Conservation (phyloP, 2,113 vertebrate species). For the Daubentonia madagascariensis region DNA sequence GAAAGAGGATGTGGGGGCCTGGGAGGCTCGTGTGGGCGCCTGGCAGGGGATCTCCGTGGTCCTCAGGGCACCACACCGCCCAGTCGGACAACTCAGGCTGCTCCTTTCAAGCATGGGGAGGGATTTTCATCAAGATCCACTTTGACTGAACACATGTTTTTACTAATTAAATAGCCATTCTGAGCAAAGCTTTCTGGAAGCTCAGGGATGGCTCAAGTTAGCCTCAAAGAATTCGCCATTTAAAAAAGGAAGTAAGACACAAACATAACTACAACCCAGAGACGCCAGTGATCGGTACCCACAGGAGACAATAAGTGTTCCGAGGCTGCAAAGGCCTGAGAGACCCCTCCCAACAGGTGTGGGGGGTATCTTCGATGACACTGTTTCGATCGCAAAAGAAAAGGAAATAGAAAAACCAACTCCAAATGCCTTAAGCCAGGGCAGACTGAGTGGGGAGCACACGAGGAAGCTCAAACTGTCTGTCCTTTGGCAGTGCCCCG, state of each 20-base stretch:
- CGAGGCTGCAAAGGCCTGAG: not conserved
- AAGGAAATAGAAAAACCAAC: not conserved
- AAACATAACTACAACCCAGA: not conserved
- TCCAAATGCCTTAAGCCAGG: not conserved
- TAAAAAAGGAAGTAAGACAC: not conserved
- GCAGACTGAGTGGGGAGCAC: not conserved
- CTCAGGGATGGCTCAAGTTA: not conserved
- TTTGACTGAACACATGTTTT: not conserved
- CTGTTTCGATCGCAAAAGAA: not conserved
- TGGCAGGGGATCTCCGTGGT: not conserved
- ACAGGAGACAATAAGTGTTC: not conserved
- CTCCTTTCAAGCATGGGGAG: not conserved
- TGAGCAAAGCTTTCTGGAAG: not conserved
- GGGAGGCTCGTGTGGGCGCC: not conserved
- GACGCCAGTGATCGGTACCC: not conserved
- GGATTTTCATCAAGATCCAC: not conserved
- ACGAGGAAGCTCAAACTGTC: rapidly evolving
- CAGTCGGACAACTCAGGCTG: not conserved
- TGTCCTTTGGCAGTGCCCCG: slow-evolving; percentile 83
- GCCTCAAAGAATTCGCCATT: not conserved
- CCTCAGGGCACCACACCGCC: not conserved
- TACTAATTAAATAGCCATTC: not conserved
- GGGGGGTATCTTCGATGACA: not conserved
- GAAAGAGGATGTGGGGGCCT: not conserved
- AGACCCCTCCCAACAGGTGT: not conserved